Evolutionary conservation across 2,888 invertebrate genomes (phyloP), one percentile per base, ranked within the genome.

Genomic region (Harpalus rufipes): DNA sequence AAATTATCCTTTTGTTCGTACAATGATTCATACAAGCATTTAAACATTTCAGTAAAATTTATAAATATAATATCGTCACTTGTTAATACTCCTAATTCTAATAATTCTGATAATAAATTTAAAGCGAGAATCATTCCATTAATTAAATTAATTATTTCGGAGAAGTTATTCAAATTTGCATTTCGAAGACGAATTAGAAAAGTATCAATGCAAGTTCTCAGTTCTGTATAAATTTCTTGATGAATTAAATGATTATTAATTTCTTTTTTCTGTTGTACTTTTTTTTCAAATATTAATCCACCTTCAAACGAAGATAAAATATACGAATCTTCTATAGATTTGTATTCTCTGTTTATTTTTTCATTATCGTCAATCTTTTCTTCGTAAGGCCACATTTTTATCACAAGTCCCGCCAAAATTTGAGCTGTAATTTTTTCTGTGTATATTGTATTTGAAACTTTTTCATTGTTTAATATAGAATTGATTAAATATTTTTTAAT

Each of bases 301-400:
- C 87, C 84, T 85, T 89, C 88, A 76, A 89, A 89, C 1, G 87
- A 86, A 79, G 88, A 88, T 86, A 88, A 87, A 16, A 88, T 85
- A 85, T 89, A 90, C 63, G 90, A 86, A 63, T 88, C 86, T 85
- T 88, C 88, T 44, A 90, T 87, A 68, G 87, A 88, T 21, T 84
- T 65, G 72, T 85, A 82, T 56, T 81, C 63, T 14, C 59, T 72
- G 14, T 59, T 61, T 16, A 41, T 10, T 32, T 72, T 65, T 8
- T 80, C 41, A 16, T 61, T 58, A 16, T 21, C n/a, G 7, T 59
- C 65, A 18, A 14, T 41, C 10, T 51, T 32, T 76, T 65, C 68
- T 85, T 84, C 59, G 44, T 79, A 81, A 25, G 88, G 89, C 89
- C 89, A 90, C 74, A 89, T 89, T 86, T 89, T 90, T 5, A 89